Evolutionary conservation across 2,888 invertebrate species (phyloP).

Genomic region (Stenoptilia bipunctidactyla): DNA sequence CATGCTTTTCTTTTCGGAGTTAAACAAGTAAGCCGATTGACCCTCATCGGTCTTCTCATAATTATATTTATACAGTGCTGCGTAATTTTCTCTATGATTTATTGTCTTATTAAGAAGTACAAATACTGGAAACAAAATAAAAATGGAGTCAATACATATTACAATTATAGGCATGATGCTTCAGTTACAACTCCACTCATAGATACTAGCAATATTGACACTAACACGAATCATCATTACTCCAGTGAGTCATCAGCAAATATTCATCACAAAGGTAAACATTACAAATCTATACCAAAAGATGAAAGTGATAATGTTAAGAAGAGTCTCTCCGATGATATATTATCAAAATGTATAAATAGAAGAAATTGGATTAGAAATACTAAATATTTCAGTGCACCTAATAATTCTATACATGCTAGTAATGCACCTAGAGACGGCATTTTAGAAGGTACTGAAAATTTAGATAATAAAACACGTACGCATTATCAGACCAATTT

Average conservation of each 20-base stretch:
- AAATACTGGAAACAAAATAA: slow-evolving; percentile 24
- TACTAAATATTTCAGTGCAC: slow-evolving; percentile 22
- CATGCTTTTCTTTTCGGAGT: too few species aligned
- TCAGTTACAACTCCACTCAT: slow-evolving; percentile 54
- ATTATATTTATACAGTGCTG: slow-evolving; percentile 36
- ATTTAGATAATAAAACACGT: slow-evolving; percentile 3
- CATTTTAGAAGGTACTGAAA: slow-evolving; percentile 5
- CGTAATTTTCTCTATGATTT: slow-evolving; percentile 36
- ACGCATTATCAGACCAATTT: slow-evolving; percentile 1
- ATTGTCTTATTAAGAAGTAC: slow-evolving; percentile 28
- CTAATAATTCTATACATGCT: background rate
- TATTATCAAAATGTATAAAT: slow-evolving; percentile 48
- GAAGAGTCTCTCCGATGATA: slow-evolving; percentile 50
- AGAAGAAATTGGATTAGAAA: slow-evolving; percentile 44
- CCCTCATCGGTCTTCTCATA: slow-evolving; percentile 22
- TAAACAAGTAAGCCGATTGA: slow-evolving; percentile 17
- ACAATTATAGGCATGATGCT: slow-evolving; percentile 43
- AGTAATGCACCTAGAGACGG: slow-evolving; percentile 16
- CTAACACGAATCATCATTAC: slow-evolving; percentile 35
- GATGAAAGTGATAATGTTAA: slow-evolving; percentile 29
- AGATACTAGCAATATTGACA: slow-evolving; percentile 40
- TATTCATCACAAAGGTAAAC: slow-evolving; percentile 40
- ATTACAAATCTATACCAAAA: slow-evolving; percentile 51
- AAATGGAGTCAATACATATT: slow-evolving; percentile 32
- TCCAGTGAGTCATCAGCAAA: slow-evolving; percentile 39